These are phyloP conservation scores for Pollenia labialis DNA, from an alignment of 2,888 invertebrate genomes.

Conservation along the genomic window DNA sequence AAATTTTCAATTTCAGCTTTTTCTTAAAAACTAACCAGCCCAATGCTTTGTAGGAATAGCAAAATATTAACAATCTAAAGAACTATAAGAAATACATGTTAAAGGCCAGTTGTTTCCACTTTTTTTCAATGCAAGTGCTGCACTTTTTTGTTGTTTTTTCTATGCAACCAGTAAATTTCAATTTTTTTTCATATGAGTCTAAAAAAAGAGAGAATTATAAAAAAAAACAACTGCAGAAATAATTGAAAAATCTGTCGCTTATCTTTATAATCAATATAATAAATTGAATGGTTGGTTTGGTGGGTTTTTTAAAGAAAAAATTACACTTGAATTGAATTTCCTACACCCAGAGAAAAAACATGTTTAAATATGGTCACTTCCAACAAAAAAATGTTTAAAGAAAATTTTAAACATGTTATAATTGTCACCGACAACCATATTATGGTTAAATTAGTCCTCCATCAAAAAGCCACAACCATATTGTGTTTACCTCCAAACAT, in stretches of 20 bases:
- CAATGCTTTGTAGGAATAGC: constrained; percentile 18
- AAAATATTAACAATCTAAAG: constrained; percentile 30
- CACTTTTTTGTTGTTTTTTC: constrained; percentile 30
- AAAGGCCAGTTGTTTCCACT: constrained; percentile 72
- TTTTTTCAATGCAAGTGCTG: constrained; percentile 51
- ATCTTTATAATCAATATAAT: constrained; percentile 73
- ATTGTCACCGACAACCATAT: too few relatives aligned
- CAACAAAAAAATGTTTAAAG: too few relatives aligned
- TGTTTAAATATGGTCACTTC: too few relatives aligned
- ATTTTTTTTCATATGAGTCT: constrained; percentile 48
- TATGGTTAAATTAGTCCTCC: too few relatives aligned
- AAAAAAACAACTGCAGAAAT: constrained; percentile 56
- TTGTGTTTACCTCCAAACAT: too few relatives aligned
- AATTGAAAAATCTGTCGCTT: constrained; percentile 74
- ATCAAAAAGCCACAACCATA: too few relatives aligned
- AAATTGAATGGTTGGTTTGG: constrained; percentile 68
- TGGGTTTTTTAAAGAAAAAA: constrained; percentile 44
- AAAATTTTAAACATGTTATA: too few relatives aligned
- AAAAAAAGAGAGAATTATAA: constrained; percentile 15
- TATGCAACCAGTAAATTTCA: constrained; percentile 52
- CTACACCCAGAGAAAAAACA: too few relatives aligned
- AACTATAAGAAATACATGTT: constrained; percentile 65
- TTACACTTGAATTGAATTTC: constrained; percentile 51
- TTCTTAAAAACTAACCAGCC: constrained; percentile 29
- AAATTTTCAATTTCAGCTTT: constrained; percentile 2